Percentiles rank a stretch among this genome's conserved stretches.
These are phyloP conservation scores for Pluvianellus socialis DNA, from an alignment of 2,113 vertebrate species.

Conservation along the genomic window DNA sequence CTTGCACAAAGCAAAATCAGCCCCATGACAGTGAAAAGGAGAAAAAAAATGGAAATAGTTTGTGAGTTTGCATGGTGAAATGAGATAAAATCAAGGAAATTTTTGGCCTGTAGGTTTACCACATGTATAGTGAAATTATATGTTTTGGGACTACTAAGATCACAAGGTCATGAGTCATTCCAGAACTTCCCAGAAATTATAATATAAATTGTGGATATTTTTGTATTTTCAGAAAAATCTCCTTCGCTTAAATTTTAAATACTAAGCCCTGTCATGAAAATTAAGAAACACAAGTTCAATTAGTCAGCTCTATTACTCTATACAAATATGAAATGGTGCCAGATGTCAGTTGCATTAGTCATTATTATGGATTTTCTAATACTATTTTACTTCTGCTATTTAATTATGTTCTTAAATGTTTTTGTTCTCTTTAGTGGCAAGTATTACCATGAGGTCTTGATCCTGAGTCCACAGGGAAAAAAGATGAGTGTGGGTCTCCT, in stretches of 20 bases:
- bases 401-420: not conserved
- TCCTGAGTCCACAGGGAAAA: not conserved
- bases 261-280: constrained; percentile 9
- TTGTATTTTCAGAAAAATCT: not conserved
- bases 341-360: constrained; percentile 41
- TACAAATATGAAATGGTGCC: not conserved
- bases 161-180: not conserved
- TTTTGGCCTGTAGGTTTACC: not conserved
- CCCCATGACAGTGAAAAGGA: not conserved
- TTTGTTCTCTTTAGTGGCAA: not conserved
- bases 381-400: constrained; percentile 12
- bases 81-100: not conserved
- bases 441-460: not conserved
- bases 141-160: not conserved
- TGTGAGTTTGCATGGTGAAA: not conserved
- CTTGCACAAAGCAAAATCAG: not conserved
- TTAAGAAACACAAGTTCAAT: constrained; percentile 36
- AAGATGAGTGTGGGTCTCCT: not conserved
- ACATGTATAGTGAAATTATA: not conserved
- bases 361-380: not conserved
- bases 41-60: not conserved
- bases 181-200: constrained; percentile 21
- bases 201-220: not conserved
- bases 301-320: not conserved
- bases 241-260: constrained; percentile 4